Base-by-base conservation (phyloP, 1,140 invertebrate genomes). In the Ylistrum balloti region DNA sequence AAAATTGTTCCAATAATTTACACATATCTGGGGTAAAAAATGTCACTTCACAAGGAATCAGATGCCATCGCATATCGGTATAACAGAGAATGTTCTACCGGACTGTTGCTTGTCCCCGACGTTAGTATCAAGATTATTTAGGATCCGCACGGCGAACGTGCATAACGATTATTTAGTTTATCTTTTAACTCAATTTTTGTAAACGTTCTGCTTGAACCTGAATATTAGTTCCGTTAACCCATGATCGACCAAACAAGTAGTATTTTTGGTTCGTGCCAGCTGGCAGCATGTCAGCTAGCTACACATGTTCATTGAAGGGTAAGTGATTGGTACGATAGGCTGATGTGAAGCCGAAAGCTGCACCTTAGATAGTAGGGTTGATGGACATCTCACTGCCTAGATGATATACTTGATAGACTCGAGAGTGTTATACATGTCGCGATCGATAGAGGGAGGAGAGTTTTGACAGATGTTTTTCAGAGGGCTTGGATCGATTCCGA, bases 401-500 rank as follows among this genome's bases (percentile, higher is more conserved):
- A 74, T 74, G 56, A 74, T 74, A 74, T 74, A 28, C 56, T 74
- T 74, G 56, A 74, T 74, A 74, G 56, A 74, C 56, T 74, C n/a
- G 56, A n/a, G 56, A 74, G n/a, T 74, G 56, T 74, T 74, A 74
- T 74, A 74, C 56, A 74, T 74, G n/a, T 74, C 56, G 22, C 1
- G 56, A 74, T 74, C 56, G 28, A 74, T 74, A 74, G 0, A 11
- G 56, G 56, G 56, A 1, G 56, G 56, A 28, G n/a, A 74, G 56
- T 74, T 74, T 74, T 74, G 56, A 74, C 56, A 74, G 56, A 74
- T 74, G 56, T 74, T 74, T 74, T 74, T 74, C 56, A 74, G 56
- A 74, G 28, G 56, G 56, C 56, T 5, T 74, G 56, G 56, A 74
- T 74, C 56, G 56, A 74, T 74, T 5, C n/a, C 56, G 22, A 74